These are phyloP conservation scores for Aurelia sp. DNA, from an alignment of 30 jellyfish, hydroid and myxozoan genomes.

Conservation along the genomic window DNA sequence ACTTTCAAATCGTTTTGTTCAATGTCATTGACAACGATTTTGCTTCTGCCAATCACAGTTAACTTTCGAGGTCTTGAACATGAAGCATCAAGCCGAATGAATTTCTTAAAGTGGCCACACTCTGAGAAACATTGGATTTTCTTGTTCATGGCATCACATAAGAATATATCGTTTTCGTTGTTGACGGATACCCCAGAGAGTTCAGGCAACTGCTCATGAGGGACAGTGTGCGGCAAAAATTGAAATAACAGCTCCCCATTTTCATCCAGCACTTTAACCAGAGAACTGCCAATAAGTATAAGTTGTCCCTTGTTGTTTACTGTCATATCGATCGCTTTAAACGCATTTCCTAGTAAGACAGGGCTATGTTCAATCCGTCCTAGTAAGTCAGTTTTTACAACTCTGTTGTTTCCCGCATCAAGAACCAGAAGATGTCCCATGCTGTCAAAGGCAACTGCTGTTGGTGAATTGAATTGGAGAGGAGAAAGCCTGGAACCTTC, in stretches of 20 bases:
- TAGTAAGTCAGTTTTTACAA: slow-evolving; percentile 15
- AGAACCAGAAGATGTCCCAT: slow-evolving; percentile 22
- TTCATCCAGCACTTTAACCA: slow-evolving; percentile 19
- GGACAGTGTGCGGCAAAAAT: slow-evolving; percentile 44
- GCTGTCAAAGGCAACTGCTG: slow-evolving; percentile 11
- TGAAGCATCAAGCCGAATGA: slow-evolving; percentile 39
- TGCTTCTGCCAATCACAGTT: slow-evolving; percentile 19
- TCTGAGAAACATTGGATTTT: slow-evolving; percentile 45
- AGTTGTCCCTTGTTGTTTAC: slow-evolving; percentile 42
- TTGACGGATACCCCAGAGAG: slow-evolving; percentile 44
- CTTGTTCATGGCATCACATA: slow-evolving; percentile 46
- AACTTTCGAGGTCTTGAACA: slow-evolving; percentile 32
- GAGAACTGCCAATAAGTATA: slow-evolving; percentile 33
- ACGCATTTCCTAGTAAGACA: slow-evolving; percentile 24
- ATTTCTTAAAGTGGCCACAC: slow-evolving; percentile 30
- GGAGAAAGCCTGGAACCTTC: slow-evolving; percentile 59
- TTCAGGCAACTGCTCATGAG: slow-evolving; percentile 40
- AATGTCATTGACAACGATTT: slow-evolving; percentile 33
- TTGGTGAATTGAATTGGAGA: slow-evolving; percentile 45
- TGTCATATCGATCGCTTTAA: slow-evolving; percentile 52
- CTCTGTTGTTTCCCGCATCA: slow-evolving; percentile 55
- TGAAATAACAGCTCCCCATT: slow-evolving; percentile 35
- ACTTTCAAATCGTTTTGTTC: slow-evolving; percentile 32
- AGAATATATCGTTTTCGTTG: slow-evolving; percentile 35
- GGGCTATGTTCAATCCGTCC: slow-evolving; percentile 20